Base-by-base conservation (phyloP, 2,888 invertebrate genomes). In the Oscheius onirici region DNA sequence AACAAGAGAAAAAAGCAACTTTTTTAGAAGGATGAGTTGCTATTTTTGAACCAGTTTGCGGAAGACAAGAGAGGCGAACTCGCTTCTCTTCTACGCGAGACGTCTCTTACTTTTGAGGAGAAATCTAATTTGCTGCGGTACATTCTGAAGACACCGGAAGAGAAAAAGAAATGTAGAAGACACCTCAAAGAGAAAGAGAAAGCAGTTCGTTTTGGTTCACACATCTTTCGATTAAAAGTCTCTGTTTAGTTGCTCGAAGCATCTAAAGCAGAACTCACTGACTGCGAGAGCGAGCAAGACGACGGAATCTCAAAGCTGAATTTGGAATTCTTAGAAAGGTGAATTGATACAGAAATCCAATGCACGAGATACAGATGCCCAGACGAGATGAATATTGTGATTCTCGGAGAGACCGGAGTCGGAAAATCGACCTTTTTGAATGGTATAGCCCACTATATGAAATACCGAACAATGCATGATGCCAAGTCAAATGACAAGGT, bases 341-440 rank as follows among this genome's bases (percentile, higher is more conserved):
- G 17, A 51, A 20, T 20, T 11, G 24, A 10, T 51, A 2, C 2
- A 2, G 51, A 24, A 6, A 51, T 17, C 20, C 3, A 5, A 17
- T 46, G 46, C 43, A 43, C 8, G 43, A 43, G 13, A 13, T 52
- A n/a, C 28, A 55, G 55, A 26, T 55, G 55, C 55, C 55, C 55
- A 24, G 28, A 55, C 22, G 55, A 24, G 24, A 55, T 55, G 55
- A 55, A 55, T 11, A 55, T 55, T 28, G 15, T 55, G 26, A 55
- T 63, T 20, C 26, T 63, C 6, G 63, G 63, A 17, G 63, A 63
- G 24, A 63, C 63, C 6, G 63, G 63, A 17, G 63, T 63, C 5
- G 63, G 63, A 17, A 63, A 63, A 24, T 63, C 63, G 15, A 63
- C 63, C 26, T 63, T 63, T 49, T 43, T 63, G 20, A 63, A 63